Evolutionary conservation across 2,797 vertebrate species (phyloP), one percentile per base, ranked within the genome.

Genomic region (Pseudopleuronectes americanus): DNA sequence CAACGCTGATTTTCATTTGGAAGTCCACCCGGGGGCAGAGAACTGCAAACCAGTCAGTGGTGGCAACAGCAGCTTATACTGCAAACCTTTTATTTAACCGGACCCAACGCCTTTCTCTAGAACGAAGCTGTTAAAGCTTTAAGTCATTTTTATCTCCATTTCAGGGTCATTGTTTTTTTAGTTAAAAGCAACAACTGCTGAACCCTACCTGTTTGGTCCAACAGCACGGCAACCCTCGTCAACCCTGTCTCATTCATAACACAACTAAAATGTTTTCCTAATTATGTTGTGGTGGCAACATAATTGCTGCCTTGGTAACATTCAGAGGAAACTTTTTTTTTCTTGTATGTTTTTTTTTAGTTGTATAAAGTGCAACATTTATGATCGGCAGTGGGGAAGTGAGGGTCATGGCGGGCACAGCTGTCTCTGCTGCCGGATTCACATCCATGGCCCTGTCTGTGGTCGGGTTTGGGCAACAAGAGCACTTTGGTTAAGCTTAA

Each of bases 21-120:
- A 60, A 57, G 61, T 69, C 48, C 22, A 26, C 59, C 13, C 22
- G 9, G 47, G n/a, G n/a, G 54, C 41, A 24, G 47, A 49, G 13
- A 64, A 59, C 60, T 79, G 45, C 45, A 68, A 71, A 74, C 69
- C 54, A 38, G 54, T 70, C 31, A 36, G 14, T n/a, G 9, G 8
- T n/a, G 56, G 38, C 57, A 71, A 24, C 28, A 47, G 47, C 43
- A 45, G 48, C 17, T 28, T 23, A 41, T n/a, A 48, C 14, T 61
- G 57, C 24, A 65, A 62, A 75, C 8, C 23, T 28, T 54, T 59
- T 65, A 28, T 60, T 60, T 55, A 65, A 71, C 36, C 31, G 16
- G 49, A 62, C 26, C 41, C 16, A 28, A 68, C 24, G 28, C 55
- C 56, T 55, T 59, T 51, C 33, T 45, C 17, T n/a, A 57, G 55